phyloP scores from a whole-genome alignment of 2,113 vertebrate genomes.

The Charadrius vociferus region DNA sequence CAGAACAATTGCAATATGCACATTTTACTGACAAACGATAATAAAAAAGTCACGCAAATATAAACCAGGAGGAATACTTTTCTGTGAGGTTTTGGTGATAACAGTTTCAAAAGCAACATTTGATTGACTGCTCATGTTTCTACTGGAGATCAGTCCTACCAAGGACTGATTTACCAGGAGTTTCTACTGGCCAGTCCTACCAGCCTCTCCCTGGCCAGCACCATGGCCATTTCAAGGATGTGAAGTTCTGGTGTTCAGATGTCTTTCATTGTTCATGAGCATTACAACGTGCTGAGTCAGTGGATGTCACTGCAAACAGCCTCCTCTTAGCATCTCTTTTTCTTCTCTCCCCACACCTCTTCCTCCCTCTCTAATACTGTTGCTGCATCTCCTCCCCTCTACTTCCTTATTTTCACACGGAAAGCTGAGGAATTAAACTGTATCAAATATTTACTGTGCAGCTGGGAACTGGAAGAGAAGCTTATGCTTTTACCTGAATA shows the following conservation, averaged over 20 bases:
- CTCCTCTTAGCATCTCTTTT: neutral
- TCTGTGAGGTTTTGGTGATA: neutral
- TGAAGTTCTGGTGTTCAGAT: neutral
- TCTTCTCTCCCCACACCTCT: neutral
- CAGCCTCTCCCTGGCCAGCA: neutral
- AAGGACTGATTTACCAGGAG: no score
- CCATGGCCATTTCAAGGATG: neutral
- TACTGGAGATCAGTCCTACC: neutral
- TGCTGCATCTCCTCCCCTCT: neutral
- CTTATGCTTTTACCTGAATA: neutral
- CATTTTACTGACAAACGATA: neutral
- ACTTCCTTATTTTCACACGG: neutral
- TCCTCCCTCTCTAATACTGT: neutral
- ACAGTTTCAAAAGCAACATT: neutral
- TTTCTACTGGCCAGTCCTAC: neutral
- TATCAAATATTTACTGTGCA: neutral
- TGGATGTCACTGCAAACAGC: neutral
- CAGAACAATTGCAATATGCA: neutral
- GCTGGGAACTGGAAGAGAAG: neutral
- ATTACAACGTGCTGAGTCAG: accelerated
- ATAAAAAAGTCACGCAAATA: neutral
- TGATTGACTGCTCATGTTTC: neutral
- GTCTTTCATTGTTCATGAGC: neutral
- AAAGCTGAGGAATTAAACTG: neutral
- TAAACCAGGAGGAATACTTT: neutral